These are phyloP conservation scores for Cyphomyrmex costatus DNA, from an alignment of 1,140 invertebrate species.

Conservation along the genomic window DNA sequence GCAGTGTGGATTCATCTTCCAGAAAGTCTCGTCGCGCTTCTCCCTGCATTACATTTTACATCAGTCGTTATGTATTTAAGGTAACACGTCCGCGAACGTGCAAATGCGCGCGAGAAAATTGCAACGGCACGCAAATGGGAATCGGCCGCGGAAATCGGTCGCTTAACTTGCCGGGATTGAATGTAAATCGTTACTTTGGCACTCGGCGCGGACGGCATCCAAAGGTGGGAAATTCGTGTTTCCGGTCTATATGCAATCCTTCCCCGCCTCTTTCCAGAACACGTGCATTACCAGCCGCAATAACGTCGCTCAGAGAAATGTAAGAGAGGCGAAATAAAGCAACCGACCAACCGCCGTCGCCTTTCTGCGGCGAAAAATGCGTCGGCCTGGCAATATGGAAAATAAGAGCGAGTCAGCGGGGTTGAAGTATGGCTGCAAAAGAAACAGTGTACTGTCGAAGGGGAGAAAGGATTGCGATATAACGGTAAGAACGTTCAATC, in stretches of 20 bases:
- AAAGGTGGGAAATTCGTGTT: conserved; percentile 52
- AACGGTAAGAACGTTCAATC: conserved; percentile 44
- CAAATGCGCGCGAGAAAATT: conserved; percentile 45
- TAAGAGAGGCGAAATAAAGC: conserved; percentile 41
- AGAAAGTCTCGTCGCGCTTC: background rate
- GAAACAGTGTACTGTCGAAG: conserved; percentile 18
- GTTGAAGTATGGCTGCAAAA: background rate
- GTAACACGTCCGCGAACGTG: conserved; percentile 24
- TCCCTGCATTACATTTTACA: background rate
- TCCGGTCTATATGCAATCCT: conserved; percentile 41
- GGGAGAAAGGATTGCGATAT: conserved; percentile 42
- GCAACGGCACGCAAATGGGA: conserved; percentile 39
- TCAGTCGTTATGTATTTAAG: conserved; percentile 16
- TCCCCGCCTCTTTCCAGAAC: conserved; percentile 1
- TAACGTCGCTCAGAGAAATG: conserved; percentile 4
- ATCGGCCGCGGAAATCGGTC: conserved; percentile 41
- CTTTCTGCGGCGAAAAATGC: conserved; percentile 68
- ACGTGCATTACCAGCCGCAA: conserved; percentile 44
- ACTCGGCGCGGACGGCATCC: conserved; percentile 30
- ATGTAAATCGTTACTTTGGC: conserved; percentile 64
- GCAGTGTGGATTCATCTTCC: background rate
- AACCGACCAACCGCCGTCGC: background rate
- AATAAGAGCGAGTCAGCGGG: conserved; percentile 65
- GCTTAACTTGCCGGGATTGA: conserved; percentile 61
- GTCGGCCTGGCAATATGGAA: conserved; percentile 74